Evolutionary conservation across 1,140 invertebrate genomes (phyloP), one percentile per base, ranked within the genome.

Genomic region (Thaumatotibia leucotreta): DNA sequence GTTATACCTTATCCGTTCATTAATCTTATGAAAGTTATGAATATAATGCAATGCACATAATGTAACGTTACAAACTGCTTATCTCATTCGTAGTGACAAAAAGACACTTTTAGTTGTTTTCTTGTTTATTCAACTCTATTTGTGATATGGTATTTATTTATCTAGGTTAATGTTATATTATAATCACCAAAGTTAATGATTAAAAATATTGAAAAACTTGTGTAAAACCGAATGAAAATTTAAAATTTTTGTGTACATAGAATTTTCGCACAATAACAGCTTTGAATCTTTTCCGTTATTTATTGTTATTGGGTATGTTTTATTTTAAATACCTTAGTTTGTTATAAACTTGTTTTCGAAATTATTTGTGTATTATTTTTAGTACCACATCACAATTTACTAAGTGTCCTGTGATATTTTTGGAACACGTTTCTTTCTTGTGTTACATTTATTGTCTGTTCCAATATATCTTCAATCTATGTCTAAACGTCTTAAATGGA

Each of bases 41-140:
- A 45, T 45, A 67, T n/a, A n/a, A n/a, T n/a, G n/a, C n/a, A 58
- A 70, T 52, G 45, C 33, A 39, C 67, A 69, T 50, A 65, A 69
- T 67, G 29, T 63, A 50, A n/a, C n/a, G n/a, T n/a, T n/a, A n/a
- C n/a, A n/a, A 67, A 54, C 61, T 67, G 63, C 39, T 39, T 61
- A 61, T 61, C 11, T 27, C 52, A 70, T 70, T 69, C 61, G 64
- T 69, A 68, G 67, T 67, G 63, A 24, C 74, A 76, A 86, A 85
- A 86, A 87, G 78, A 87, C 82, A 82, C 77, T 74, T 79, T 70
- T 72, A 82, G 77, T 80, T 69, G 74, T 86, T 84, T 72, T 83
- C 82, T 79, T 78, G 67, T 80, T 82, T 77, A 78, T 77, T 89
- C 83, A 80, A 79, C 14, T 45, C 81, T 88, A 89, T 83, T 84